phyloP scores from a whole-genome alignment of 2,888 invertebrate species.

The Agriotes lineatus region DNA sequence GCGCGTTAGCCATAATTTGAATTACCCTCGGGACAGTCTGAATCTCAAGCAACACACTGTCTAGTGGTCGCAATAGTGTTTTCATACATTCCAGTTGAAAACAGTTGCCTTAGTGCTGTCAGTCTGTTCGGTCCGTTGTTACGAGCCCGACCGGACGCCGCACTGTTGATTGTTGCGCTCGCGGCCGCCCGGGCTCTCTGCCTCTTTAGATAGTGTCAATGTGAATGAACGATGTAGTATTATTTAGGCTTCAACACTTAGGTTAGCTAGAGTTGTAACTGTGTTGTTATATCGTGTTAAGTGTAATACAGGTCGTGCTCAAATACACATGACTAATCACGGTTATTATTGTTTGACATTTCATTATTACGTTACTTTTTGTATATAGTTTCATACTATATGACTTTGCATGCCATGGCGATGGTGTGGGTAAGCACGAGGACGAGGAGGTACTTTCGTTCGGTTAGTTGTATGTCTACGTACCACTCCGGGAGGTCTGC shows the following conservation, averaged over 20 bases:
- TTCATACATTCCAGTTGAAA: constrained; percentile 67
- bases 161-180: constrained; percentile 52
- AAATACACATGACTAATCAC: constrained; percentile 66
- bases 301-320: constrained; percentile 65
- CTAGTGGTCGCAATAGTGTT: constrained; percentile 62
- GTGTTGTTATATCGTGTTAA: constrained; percentile 68
- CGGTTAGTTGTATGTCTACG: constrained; percentile 49
- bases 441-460: constrained; percentile 37
- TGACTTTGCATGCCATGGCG: constrained; percentile 38
- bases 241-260: constrained; percentile 67
- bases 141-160: constrained; percentile 46
- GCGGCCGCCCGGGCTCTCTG: constrained; percentile 47
- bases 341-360: constrained; percentile 61
- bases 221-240: constrained; percentile 63
- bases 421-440: constrained; percentile 41
- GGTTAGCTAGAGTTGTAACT: constrained; percentile 68
- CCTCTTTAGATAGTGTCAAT: constrained; percentile 53
- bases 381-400: constrained; percentile 58
- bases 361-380: constrained; percentile 58
- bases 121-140: constrained; percentile 53
- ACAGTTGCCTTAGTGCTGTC: constrained; percentile 66
- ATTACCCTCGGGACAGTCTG: constrained; percentile 54
- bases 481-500: constrained; percentile 56
- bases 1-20: constrained; percentile 39
- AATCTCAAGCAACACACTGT: constrained; percentile 53